A percentile compares a stretch with the other conserved stretches of the same genome.
phyloP scores from a whole-genome alignment of 2,888 invertebrate genomes.

The Ligdia adustata region DNA sequence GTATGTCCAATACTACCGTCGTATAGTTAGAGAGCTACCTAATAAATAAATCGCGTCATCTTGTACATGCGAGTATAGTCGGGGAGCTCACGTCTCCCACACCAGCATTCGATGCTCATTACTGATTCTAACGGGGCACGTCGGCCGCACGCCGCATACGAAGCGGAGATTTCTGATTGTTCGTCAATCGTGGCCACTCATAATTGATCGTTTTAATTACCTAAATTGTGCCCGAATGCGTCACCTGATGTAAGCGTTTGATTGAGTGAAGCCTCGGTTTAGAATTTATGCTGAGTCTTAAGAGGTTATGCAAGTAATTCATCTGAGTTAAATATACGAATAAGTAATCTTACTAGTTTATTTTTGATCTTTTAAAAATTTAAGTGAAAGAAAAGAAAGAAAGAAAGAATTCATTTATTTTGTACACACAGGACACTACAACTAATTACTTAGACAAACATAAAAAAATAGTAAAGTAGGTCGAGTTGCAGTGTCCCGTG shows the following conservation, averaged over 20 bases:
- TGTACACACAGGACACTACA: no score
- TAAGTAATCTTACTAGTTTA: no score
- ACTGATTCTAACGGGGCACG: conserved; percentile 47
- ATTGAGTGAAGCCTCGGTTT: neutral
- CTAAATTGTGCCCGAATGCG: conserved; percentile 22
- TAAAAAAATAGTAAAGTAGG: no score
- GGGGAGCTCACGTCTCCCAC: neutral
- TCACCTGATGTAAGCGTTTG: conserved; percentile 12
- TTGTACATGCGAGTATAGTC: neutral
- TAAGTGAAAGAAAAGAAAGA: no score
- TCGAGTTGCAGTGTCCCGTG: no score
- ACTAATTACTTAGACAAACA: no score
- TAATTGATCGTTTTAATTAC: conserved; percentile 63
- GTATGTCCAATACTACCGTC: no score
- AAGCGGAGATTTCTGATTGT: conserved; percentile 60
- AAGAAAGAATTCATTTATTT: no score
- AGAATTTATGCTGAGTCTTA: no score
- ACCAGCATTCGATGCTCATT: conserved; percentile 28
- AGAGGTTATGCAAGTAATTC: no score
- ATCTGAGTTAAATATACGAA: no score
- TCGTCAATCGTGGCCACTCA: conserved; percentile 56
- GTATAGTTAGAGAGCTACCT: neutral
- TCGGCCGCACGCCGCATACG: conserved; percentile 55
- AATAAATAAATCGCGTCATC: neutral
- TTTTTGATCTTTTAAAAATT: no score